A percentile compares a stretch with the other conserved stretches of the same genome.
Conservation (phyloP, 2,888 invertebrate genomes). For the Drosophila kambysellisi region DNA sequence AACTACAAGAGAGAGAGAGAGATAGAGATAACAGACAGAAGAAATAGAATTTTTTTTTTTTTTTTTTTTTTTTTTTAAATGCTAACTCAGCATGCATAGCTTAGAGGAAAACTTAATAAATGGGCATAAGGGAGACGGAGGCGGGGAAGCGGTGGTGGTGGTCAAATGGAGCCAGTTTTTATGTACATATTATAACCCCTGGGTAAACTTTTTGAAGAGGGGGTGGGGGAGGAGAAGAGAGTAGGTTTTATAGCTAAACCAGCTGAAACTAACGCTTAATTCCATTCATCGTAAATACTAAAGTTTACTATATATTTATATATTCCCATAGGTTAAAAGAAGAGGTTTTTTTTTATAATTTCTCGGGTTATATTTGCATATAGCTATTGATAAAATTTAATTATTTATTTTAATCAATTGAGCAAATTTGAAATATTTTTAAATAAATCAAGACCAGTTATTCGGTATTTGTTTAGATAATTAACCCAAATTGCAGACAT, state of each 20-base stretch:
- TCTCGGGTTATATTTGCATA: too few relatives aligned
- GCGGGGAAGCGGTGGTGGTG: neutral
- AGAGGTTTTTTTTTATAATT: neutral
- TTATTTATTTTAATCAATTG: neutral
- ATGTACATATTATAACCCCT: neutral
- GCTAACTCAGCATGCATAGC: slow-evolving; percentile 19
- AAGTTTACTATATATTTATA: neutral
- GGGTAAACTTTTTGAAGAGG: neutral
- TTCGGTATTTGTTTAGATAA: neutral
- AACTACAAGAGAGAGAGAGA: slow-evolving; percentile 70
- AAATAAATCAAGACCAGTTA: neutral
- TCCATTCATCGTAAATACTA: neutral
- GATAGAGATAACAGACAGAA: slow-evolving; percentile 38
- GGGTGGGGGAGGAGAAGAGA: neutral
- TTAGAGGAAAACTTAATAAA: neutral
- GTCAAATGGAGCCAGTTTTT: slow-evolving; percentile 1
- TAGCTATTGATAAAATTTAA: too few relatives aligned
- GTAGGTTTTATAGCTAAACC: neutral
- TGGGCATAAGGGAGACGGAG: neutral
- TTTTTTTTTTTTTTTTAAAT: neutral
- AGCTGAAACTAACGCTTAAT: neutral
- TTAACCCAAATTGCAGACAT: neutral
- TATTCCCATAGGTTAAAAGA: neutral
- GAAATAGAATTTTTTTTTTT: slow-evolving; percentile 35
- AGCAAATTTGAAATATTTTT: neutral